phyloP scores from a whole-genome alignment of 2,113 vertebrate genomes.

The Sphyrna mokarran region DNA sequence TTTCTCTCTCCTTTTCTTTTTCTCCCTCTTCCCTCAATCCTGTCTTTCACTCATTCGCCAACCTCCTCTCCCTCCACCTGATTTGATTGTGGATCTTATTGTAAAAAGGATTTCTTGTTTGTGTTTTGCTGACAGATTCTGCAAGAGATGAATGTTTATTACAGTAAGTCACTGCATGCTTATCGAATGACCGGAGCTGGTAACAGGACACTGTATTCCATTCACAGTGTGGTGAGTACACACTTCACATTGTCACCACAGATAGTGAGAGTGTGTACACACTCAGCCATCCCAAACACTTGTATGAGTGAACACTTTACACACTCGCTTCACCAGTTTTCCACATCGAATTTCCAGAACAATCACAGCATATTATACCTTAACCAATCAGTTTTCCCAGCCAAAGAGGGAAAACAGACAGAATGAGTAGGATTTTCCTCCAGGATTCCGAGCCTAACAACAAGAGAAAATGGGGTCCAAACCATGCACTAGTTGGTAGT shows the following conservation, averaged over 20 bases:
- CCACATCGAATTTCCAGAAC: neutral
- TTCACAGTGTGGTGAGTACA: neutral
- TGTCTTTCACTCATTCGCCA: neutral
- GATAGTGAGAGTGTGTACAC: neutral
- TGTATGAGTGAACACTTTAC: neutral
- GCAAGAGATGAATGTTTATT: neutral
- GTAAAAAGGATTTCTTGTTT: neutral
- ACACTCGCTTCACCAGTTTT: neutral
- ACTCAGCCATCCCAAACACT: neutral
- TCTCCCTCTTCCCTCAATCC: neutral
- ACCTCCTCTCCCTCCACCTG: neutral
- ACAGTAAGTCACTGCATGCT: neutral
- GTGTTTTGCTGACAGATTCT: neutral
- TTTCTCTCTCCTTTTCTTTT: neutral
- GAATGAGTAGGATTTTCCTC: neutral
- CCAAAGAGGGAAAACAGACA: neutral
- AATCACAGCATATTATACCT: neutral
- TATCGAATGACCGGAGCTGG: neutral
- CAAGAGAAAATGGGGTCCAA: neutral
- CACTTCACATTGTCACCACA: neutral
- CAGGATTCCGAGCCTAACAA: too few species aligned
- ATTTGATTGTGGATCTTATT: neutral
- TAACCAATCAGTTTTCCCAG: neutral
- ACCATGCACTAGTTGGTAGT: neutral
- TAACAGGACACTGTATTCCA: neutral